Percentiles rank a stretch among this genome's conserved stretches.
Conservation (phyloP, 1,140 invertebrate genomes). For the Eulimnadia texana region DNA sequence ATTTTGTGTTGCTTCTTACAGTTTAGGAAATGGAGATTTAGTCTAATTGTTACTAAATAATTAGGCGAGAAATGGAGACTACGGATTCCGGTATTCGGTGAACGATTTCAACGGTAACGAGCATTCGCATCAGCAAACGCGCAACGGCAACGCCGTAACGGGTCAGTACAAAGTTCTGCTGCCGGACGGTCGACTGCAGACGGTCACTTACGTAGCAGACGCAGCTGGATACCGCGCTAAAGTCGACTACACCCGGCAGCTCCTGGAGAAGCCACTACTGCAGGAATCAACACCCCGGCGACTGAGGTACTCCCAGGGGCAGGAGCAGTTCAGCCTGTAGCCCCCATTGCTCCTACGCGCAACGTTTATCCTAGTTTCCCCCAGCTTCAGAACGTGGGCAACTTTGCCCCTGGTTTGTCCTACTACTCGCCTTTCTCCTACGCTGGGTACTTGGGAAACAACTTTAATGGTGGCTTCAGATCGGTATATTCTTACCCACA, state of each 20-base stretch:
- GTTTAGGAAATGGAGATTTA: no score
- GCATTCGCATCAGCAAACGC: constrained; percentile 15
- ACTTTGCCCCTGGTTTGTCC: no score
- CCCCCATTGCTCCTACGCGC: neutral
- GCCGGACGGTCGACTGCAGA: constrained; percentile 15
- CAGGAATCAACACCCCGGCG: neutral
- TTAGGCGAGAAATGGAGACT: neutral
- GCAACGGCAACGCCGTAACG: constrained; percentile 4
- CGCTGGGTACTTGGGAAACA: no score
- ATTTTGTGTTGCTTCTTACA: no score
- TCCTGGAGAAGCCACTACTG: constrained; percentile 7
- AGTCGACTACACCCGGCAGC: constrained; percentile 16
- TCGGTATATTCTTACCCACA: no score
- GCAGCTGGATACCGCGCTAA: constrained; percentile 19
- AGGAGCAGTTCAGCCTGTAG: neutral
- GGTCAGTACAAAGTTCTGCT: constrained; percentile 16
- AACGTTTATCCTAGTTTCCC: neutral
- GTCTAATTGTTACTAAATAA: no score
- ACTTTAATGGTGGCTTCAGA: no score
- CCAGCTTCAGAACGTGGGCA: neutral
- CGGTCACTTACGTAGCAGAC: constrained; percentile 20
- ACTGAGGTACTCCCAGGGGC: neutral
- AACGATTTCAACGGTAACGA: constrained; percentile 16
- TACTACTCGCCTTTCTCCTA: no score
- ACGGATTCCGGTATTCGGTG: constrained; percentile 14